Evolutionary conservation across 1,140 invertebrate species (phyloP), one percentile per base, ranked within the genome.

Genomic region (Anoplolepis gracilipes): DNA sequence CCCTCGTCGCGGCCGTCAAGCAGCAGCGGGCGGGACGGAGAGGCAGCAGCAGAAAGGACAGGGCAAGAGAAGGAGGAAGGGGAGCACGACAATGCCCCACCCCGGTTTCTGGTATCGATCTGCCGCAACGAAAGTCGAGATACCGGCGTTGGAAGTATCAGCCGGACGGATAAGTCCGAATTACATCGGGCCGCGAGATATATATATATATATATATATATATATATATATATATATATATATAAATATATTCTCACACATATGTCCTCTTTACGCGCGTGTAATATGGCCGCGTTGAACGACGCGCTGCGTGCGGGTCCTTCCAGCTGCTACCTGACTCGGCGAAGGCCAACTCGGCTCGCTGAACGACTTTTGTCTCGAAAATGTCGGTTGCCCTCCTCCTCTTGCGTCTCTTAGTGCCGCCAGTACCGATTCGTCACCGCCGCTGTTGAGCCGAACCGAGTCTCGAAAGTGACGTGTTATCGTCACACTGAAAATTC

Each of bases 71-170:
- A 55, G 62, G 75, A 57, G 87, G 67, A 70, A 13, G 25, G 67
- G 53, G 62, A 64, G 39, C 55, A 90, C 89, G 85, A 90, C 88
- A 87, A 89, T 90, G 89, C 89, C 88, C 89, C 89, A 90, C 89
- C 89, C 88, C 88, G 89, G 67, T 84, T 85, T 90, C 89, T 87
- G 81, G 76, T 91, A 91, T 91, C 90, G 90, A 91, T 91, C 90
- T 90, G 90, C 84, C 88, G 88, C 90, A 86, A 91, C 89, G 90
- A 91, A 91, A 91, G 90, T 90, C 85, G 90, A 90, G 90, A 90
- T 87, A 90, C 88, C 89, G 62, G 59, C 82, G 85, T 87, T 79
- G 85, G 82, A 90, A 90, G 88, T 90, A 90, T 90, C 89, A 90
- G 89, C 88, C 89, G 89, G 81, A 87, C 82, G 89, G 88, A 90